phyloP scores from a whole-genome alignment of 1,140 invertebrate species.

The Aphelenchoides besseyi region DNA sequence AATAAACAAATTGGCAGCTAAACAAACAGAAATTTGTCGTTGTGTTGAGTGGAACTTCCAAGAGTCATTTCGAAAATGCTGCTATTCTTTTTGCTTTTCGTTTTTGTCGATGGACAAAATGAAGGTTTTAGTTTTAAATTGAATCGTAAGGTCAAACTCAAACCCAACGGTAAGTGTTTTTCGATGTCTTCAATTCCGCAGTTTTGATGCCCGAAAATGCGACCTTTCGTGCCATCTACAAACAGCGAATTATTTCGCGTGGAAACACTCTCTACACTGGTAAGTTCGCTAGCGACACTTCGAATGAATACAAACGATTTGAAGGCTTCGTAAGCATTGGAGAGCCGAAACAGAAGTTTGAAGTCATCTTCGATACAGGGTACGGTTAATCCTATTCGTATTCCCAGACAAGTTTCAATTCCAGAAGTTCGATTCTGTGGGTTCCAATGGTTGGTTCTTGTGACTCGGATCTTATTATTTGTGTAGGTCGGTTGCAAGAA shows the following conservation, averaged over 20 bases:
- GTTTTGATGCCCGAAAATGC: background rate
- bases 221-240: background rate
- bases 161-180: background rate
- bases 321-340: background rate
- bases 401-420: too few species aligned
- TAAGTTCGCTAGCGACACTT: too few species aligned
- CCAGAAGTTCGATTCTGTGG: conserved; percentile 1
- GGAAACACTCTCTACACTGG: background rate
- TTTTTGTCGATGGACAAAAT: background rate
- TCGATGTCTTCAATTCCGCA: background rate
- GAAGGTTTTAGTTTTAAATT: background rate
- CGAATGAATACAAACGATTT: too few species aligned
- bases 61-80: background rate
- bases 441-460: background rate
- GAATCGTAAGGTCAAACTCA: background rate
- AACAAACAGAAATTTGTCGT: background rate
- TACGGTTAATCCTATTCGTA: too few species aligned
- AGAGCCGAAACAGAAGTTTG: background rate
- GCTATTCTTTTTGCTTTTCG: background rate
- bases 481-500: background rate
- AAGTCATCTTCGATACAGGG: background rate
- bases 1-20: background rate
- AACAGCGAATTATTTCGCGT: background rate
- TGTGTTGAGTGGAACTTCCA: background rate
- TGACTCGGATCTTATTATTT: background rate